Percentiles rank a stretch among this genome's conserved stretches.
Evolutionary conservation across 2,113 vertebrate species (phyloP).

Genomic region (Siniperca chuatsi): DNA sequence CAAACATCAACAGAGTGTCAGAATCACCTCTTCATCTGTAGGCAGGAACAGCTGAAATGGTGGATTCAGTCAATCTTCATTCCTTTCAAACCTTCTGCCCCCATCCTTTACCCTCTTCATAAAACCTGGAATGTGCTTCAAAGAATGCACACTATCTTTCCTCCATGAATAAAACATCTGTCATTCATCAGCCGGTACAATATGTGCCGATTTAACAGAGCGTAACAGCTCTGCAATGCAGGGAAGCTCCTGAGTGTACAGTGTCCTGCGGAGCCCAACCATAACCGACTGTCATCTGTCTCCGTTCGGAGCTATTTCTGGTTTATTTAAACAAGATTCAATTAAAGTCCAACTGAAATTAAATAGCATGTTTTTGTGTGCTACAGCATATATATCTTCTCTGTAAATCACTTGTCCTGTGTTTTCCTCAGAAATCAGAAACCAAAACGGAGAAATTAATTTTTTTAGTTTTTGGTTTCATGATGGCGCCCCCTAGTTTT

Average conservation of each 20-base stretch:
- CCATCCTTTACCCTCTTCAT: slow-evolving; percentile 73
- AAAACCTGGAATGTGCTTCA: slow-evolving; percentile 84
- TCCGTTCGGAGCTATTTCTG: slow-evolving; percentile 31
- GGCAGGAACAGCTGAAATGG: slow-evolving; percentile 68
- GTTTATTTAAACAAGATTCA: slow-evolving; percentile 37
- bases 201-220: slow-evolving; percentile 74
- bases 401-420: neutral
- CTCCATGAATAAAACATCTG: slow-evolving; percentile 82
- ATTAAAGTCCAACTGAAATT: neutral
- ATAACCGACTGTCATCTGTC: slow-evolving; percentile 32
- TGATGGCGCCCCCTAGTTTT: neutral
- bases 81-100: slow-evolving; percentile 64
- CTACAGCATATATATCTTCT: neutral
- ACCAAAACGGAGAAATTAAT: neutral
- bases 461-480: neutral
- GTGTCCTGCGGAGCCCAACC: slow-evolving; percentile 46
- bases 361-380: neutral
- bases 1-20: slow-evolving; percentile 67
- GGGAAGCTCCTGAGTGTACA: slow-evolving; percentile 39
- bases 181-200: slow-evolving; percentile 76
- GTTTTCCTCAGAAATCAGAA: neutral
- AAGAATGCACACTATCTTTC: slow-evolving; percentile 78
- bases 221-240: slow-evolving; percentile 58
- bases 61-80: slow-evolving; percentile 68
- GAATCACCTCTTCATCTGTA: slow-evolving; percentile 66